Evolutionary conservation across 2,797 vertebrate species (phyloP).

Genomic region (Chlorospingus semifuscus): DNA sequence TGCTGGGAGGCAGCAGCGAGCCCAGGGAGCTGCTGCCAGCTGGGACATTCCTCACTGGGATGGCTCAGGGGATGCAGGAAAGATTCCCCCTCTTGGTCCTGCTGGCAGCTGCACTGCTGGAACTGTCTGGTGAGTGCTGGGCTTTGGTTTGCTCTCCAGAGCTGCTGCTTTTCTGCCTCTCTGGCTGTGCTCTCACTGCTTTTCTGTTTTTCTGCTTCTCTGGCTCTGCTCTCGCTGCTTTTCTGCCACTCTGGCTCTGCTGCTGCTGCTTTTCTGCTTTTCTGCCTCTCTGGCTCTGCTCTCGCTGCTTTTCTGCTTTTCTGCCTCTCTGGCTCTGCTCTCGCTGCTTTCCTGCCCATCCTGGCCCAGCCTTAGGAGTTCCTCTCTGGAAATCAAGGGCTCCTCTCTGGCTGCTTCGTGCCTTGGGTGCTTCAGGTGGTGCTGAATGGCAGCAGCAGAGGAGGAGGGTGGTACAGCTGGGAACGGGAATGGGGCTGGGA

Average conservation of each 20-base stretch:
- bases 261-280: too few relatives aligned
- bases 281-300: too few relatives aligned
- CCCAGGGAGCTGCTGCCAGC: neutral
- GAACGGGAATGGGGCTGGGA: neutral
- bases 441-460: neutral
- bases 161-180: neutral
- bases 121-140: conserved; percentile 21
- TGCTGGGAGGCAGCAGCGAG: neutral
- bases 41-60: fast-evolving
- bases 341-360: too few relatives aligned
- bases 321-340: too few relatives aligned
- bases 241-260: too few relatives aligned
- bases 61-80: neutral
- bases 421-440: neutral
- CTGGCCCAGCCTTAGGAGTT: too few relatives aligned
- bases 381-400: too few relatives aligned
- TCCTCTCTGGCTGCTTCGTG: neutral
- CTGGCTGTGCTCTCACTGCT: neutral
- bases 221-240: too few relatives aligned
- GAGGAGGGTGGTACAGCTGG: neutral
- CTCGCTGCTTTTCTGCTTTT: too few relatives aligned
- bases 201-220: too few relatives aligned
- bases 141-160: neutral
- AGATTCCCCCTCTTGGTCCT: neutral
- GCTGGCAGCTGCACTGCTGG: neutral